These are phyloP conservation scores for Watsonalla cultraria DNA, from an alignment of 2,888 invertebrate genomes.

Conservation along the genomic window DNA sequence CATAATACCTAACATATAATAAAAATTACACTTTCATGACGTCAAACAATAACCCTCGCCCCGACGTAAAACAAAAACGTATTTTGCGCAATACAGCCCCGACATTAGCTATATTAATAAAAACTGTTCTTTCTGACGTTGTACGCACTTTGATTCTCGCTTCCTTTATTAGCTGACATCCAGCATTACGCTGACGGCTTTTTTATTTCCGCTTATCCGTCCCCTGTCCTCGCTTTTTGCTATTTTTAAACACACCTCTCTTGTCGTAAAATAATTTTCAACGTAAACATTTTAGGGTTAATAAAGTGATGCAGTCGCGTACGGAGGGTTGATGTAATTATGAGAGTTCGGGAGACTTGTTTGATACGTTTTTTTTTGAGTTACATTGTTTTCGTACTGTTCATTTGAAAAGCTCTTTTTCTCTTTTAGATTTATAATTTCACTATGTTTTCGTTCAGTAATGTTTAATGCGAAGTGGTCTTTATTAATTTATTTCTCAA, in stretches of 20 bases:
- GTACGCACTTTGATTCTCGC: slow-evolving; percentile 49
- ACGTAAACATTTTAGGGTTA: slow-evolving; percentile 57
- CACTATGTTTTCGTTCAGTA: no score
- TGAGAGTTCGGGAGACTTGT: slow-evolving; percentile 13
- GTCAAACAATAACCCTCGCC: slow-evolving; percentile 29
- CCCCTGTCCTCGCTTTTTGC: slow-evolving; percentile 26
- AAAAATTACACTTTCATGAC: slow-evolving; percentile 16
- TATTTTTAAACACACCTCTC: slow-evolving; percentile 41
- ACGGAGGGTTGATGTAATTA: slow-evolving; percentile 24
- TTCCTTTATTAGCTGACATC: slow-evolving; percentile 64
- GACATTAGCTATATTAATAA: slow-evolving; percentile 69
- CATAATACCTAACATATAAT: slow-evolving; percentile 12
- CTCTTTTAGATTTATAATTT: no score
- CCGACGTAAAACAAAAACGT: slow-evolving; percentile 25
- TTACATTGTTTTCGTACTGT: neutral
- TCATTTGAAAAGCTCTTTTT: neutral
- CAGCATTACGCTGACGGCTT: slow-evolving; percentile 62
- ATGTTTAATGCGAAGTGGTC: no score
- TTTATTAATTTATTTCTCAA: no score
- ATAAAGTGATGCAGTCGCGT: slow-evolving; percentile 41
- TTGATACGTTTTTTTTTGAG: neutral
- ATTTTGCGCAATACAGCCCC: slow-evolving; percentile 33
- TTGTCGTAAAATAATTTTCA: slow-evolving; percentile 46
- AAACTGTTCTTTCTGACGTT: slow-evolving; percentile 46
- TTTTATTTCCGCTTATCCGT: slow-evolving; percentile 65